A percentile compares a stretch with the other conserved stretches of the same genome.
Evolutionary conservation across 2,888 invertebrate species (phyloP).

Genomic region (Drosophila borealis): DNA sequence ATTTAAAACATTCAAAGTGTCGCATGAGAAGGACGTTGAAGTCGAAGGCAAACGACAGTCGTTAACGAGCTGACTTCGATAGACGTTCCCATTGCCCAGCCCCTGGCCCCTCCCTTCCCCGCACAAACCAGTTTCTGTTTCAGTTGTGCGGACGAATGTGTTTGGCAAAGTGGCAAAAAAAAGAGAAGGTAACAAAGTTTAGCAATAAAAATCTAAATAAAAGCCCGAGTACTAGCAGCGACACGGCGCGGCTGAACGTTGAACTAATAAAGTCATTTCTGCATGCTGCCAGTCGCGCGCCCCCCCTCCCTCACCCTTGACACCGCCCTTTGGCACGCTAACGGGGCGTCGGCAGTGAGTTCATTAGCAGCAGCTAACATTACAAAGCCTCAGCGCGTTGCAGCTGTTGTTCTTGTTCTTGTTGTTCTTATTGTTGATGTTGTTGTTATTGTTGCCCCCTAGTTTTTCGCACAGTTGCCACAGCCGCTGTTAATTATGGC

Average conservation of each 20-base stretch:
- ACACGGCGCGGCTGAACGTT: constrained; percentile 39
- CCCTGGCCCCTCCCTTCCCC: not conserved
- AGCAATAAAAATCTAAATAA: constrained; percentile 78
- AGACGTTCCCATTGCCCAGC: constrained; percentile 12
- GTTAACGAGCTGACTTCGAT: constrained; percentile 52
- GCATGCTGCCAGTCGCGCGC: constrained; percentile 55
- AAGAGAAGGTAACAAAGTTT: constrained; percentile 71
- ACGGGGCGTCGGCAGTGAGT: constrained; percentile 44
- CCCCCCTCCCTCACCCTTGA: constrained; percentile 10
- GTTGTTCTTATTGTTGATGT: constrained; percentile 16
- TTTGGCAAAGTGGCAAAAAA: constrained; percentile 37
- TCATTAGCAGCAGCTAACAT: constrained; percentile 64
- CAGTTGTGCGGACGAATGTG: constrained; percentile 36
- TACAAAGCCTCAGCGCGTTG: constrained; percentile 51
- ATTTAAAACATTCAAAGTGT: constrained; percentile 81
- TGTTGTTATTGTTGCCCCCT: constrained; percentile 34
- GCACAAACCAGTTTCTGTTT: not conserved
- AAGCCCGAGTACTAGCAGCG: constrained; percentile 45
- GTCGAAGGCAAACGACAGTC: constrained; percentile 30
- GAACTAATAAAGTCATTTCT: constrained; percentile 73
- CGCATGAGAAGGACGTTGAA: constrained; percentile 65
- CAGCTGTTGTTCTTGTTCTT: constrained; percentile 6
- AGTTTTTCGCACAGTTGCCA: constrained; percentile 51
- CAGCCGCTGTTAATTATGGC: constrained; percentile 69
- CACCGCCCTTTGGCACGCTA: constrained; percentile 46